Evolutionary conservation across 2,113 vertebrate species (phyloP).

Genomic region (Malurus alboscapulatus): DNA sequence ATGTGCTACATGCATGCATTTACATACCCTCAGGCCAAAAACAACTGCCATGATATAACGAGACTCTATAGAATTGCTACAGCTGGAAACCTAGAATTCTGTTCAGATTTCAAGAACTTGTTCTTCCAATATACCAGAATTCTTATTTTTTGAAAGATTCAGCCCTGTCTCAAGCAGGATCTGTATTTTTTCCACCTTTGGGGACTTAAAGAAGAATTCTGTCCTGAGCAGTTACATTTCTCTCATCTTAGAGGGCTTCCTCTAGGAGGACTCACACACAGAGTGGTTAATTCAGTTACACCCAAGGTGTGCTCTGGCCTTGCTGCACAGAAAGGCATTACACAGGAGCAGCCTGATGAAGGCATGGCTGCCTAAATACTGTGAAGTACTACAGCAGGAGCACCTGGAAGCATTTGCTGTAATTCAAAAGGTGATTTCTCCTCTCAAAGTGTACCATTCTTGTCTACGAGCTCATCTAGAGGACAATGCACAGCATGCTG

Average conservation of each 20-base stretch:
- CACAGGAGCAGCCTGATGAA: not conserved
- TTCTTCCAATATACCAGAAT: not conserved
- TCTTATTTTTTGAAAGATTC: not conserved
- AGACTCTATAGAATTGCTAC: not conserved
- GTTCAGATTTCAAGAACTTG: not conserved
- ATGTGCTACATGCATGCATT: accelerated
- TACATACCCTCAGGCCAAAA: not conserved
- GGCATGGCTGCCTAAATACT: not conserved
- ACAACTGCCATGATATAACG: not conserved
- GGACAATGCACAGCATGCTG: not conserved
- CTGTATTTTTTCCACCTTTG: not conserved
- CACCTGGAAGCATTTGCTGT: not conserved
- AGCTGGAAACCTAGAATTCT: not conserved
- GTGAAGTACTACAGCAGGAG: not conserved
- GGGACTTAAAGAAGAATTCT: not conserved
- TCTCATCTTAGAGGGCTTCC: not conserved
- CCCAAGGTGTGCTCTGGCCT: too few species aligned
- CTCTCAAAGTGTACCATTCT: not conserved
- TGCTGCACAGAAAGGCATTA: not conserved
- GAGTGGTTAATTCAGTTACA: not conserved
- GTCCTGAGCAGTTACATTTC: not conserved
- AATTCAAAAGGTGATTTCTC: not conserved
- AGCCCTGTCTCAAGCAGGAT: not conserved
- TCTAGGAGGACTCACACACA: not conserved
- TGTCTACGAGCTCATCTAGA: not conserved